Evolutionary conservation across 2,888 invertebrate genomes (phyloP).

Genomic region (Craniophora ligustri): DNA sequence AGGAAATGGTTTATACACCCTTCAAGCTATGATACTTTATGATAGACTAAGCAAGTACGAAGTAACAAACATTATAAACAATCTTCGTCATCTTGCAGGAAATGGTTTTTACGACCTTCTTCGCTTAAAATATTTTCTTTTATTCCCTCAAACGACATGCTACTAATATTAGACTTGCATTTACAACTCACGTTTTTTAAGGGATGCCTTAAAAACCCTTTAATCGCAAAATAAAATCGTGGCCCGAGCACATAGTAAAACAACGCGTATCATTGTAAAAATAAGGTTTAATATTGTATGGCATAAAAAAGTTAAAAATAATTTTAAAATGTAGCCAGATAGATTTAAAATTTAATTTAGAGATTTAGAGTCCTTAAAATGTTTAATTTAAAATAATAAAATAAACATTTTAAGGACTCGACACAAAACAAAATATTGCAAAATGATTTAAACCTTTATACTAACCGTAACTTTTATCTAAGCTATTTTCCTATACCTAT

Average conservation of each 20-base stretch:
- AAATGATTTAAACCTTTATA: neutral
- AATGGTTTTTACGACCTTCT: conserved; percentile 1
- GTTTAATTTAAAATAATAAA: neutral
- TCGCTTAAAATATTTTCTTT: neutral
- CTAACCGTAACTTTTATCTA: neutral
- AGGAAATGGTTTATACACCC: neutral
- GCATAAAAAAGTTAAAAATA: neutral
- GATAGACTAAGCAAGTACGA: neutral
- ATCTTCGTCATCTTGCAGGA: neutral
- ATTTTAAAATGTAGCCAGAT: conserved; percentile 1
- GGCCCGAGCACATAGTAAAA: neutral
- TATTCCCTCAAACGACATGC: neutral
- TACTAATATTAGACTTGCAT: neutral
- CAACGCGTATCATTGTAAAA: neutral
- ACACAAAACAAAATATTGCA: neutral
- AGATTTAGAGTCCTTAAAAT: too few relatives aligned
- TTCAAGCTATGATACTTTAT: neutral
- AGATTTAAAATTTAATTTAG: too few relatives aligned
- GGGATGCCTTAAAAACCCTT: neutral
- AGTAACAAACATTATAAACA: neutral
- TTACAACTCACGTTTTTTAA: neutral
- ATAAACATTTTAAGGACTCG: neutral
- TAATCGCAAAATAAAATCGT: neutral
- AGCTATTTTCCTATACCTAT: neutral
- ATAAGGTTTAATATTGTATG: neutral